Conservation (phyloP, 2,888 invertebrate species). For the Leucoma salicis region DNA sequence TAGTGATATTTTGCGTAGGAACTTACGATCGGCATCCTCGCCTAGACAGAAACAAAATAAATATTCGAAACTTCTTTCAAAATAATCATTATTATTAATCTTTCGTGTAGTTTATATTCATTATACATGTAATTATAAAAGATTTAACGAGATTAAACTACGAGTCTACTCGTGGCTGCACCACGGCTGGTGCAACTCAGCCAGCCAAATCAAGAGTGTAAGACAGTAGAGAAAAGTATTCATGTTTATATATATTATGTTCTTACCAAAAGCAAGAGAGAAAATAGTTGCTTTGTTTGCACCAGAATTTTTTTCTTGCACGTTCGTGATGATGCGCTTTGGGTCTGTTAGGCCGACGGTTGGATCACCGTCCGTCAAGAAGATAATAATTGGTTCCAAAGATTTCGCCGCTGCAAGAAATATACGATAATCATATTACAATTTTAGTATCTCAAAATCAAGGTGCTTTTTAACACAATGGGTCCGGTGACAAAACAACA, state of each 20-base stretch:
- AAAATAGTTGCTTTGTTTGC: slow-evolving; percentile 80
- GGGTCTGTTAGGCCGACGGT: slow-evolving; percentile 81
- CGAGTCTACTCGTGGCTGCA: too few species aligned
- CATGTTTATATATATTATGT: too few species aligned
- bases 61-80: neutral
- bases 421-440: too few species aligned
- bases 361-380: slow-evolving; percentile 86
- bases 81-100: neutral
- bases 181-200: too few species aligned
- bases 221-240: too few species aligned
- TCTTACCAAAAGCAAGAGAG: slow-evolving; percentile 85
- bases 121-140: too few species aligned
- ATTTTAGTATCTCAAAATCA: too few species aligned
- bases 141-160: too few species aligned
- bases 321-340: slow-evolving; percentile 73
- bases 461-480: too few species aligned
- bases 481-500: too few species aligned
- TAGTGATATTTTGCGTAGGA: slow-evolving; percentile 84
- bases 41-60: slow-evolving; percentile 43
- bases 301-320: slow-evolving; percentile 76
- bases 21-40: slow-evolving; percentile 84
- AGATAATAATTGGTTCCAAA: slow-evolving; percentile 84
- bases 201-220: too few species aligned
- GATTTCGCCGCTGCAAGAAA: slow-evolving; percentile 38
- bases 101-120: too few species aligned